Evolutionary conservation across 53 echinoderm and acorn worm genomes (phyloP).

Genomic region (Patiria pectinifera): DNA sequence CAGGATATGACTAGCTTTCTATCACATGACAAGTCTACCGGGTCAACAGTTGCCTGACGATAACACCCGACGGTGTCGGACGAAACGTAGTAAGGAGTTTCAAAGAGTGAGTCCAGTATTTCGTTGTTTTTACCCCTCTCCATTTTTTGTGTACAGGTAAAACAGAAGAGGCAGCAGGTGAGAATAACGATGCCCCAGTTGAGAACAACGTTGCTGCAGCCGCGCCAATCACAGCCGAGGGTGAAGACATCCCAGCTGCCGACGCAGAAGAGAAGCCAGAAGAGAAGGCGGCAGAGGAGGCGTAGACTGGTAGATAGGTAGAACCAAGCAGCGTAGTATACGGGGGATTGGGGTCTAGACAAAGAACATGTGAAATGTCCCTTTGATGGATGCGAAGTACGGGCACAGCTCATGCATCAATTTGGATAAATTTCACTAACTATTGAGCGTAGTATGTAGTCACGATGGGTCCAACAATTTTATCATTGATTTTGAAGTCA

Average conservation of each 20-base stretch:
- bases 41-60: no score
- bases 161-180: conserved; percentile 54
- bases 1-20: no score
- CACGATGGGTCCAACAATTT: no score
- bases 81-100: no score
- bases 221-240: conserved; percentile 55
- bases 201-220: conserved; percentile 71
- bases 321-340: conserved; percentile 16
- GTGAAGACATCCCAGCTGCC: conserved; percentile 71
- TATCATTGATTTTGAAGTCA: no score
- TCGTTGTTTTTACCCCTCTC: background rate
- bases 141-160: conserved; percentile 10
- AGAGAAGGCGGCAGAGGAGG: conserved; percentile 39
- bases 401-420: no score
- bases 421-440: no score
- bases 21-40: no score
- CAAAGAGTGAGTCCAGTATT: background rate
- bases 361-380: background rate
- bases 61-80: no score
- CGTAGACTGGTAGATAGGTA: conserved; percentile 35
- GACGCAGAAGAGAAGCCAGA: conserved; percentile 62
- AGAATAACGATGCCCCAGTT: conserved; percentile 44
- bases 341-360: conserved; percentile 13
- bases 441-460: no score
- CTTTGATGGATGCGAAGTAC: background rate